Base-by-base conservation (phyloP, 2,113 vertebrate genomes). In the Phrynosoma blainvillii region DNA sequence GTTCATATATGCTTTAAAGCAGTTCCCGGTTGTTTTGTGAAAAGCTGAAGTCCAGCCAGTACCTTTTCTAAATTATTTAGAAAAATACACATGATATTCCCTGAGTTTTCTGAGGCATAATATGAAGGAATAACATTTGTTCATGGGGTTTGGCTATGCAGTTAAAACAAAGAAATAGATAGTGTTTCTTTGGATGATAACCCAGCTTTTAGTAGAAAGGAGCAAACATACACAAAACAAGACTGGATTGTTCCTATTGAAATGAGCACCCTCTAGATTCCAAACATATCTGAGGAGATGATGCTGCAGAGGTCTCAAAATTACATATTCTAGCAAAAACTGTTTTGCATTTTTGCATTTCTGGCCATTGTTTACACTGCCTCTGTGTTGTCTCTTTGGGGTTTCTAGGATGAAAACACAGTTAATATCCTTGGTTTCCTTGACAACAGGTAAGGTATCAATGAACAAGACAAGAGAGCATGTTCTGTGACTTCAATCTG, bases 41-140 rank as follows among this genome's bases (percentile, higher is more conserved):
- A 76, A 82, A 40, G 21, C 30, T 65, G 42, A 87, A 77, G 32
- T 77, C 5, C 62, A 77, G 73, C 56, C 66, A 54, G 14, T 85
- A 74, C 77, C 76, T 87, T 18, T 68, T 74, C 70, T 75, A 78
- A 87, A 79, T 56, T 90, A 42, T 83, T 90, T 76, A 65, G 73
- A 59, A 65, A 83, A 87, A 82, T 32, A 71, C 71, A 18, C 9
- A 47, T 30, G 78, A 36, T 47, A 84, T 77, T 84, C 71, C 85
- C 80, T 68, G 30, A 7, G 62, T 40, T 52, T 16, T 56, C 54
- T 36, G 40, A 78, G 74, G 73, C 52, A 65, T 16, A 54, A 84
- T 74, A 78, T 68, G 21, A 85, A 79, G 5, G 3, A 84, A 20
- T 71, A 56, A 71, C 32, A 73, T 80, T 52, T 32, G n/a, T 65